phyloP scores from a whole-genome alignment of 2,113 vertebrate genomes.

The Myotis lucifugus region DNA sequence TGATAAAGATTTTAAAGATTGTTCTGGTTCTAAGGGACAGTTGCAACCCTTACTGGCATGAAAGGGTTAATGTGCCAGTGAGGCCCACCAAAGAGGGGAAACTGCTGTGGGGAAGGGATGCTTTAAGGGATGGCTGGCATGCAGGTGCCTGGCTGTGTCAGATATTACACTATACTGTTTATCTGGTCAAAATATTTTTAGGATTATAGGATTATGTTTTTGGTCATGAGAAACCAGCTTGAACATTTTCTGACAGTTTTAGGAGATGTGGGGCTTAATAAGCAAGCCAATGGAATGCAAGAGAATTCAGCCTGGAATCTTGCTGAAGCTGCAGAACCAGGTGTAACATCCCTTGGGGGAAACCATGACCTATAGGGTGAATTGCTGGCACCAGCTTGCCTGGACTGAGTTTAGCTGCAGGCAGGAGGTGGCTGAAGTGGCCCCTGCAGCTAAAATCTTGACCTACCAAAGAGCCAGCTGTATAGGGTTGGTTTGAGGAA shows the following conservation, averaged over 20 bases:
- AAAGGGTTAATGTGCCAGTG: conserved; percentile 20
- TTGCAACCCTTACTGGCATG: neutral
- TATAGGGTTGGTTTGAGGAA: neutral
- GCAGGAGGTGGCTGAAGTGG: conserved; percentile 27
- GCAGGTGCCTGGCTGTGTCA: conserved; percentile 46
- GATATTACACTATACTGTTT: conserved; percentile 22
- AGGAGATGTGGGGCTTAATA: conserved; percentile 47
- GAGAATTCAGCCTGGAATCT: neutral
- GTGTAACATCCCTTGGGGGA: conserved; percentile 50
- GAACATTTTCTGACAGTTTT: conserved; percentile 69
- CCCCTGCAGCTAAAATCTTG: neutral
- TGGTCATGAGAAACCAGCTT: conserved; percentile 60
- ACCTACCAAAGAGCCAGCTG: neutral
- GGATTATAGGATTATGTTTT: conserved; percentile 69
- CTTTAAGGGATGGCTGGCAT: neutral
- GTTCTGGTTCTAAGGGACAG: neutral
- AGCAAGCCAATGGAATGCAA: conserved; percentile 58
- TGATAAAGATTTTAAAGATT: neutral
- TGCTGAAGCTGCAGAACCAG: conserved; percentile 58
- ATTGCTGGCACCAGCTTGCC: conserved; percentile 62
- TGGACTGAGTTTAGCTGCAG: conserved; percentile 41
- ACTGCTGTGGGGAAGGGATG: neutral
- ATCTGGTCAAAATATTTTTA: conserved; percentile 66
- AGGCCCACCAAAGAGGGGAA: neutral
- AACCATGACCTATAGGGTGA: conserved; percentile 61